Percentiles rank a stretch among this genome's conserved stretches.
Conservation (phyloP, 2,888 invertebrate species). For the Cerceris rybyensis region DNA sequence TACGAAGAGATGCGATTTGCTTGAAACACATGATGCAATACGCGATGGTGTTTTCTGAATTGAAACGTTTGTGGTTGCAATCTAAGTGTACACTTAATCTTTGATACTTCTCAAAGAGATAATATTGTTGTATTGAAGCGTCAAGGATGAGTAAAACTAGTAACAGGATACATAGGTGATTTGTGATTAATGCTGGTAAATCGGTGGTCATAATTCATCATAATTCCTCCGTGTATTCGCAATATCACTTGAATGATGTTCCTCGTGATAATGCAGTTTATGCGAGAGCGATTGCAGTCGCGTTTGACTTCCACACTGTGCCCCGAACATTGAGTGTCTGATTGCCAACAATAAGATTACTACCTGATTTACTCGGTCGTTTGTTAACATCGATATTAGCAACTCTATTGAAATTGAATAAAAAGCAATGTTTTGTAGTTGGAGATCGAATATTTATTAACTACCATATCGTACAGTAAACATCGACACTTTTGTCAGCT, state of each 20-base stretch:
- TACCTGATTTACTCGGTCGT: slow-evolving; percentile 14
- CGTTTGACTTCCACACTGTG: slow-evolving; percentile 10
- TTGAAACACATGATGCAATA: too few relatives aligned
- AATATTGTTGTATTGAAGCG: background rate
- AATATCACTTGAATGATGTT: slow-evolving; percentile 37
- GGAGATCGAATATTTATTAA: background rate
- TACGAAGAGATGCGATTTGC: too few relatives aligned
- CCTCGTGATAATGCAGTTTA: slow-evolving; percentile 26
- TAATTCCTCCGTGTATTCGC: slow-evolving; percentile 17
- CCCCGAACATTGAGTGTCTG: slow-evolving; percentile 3
- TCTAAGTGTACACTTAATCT: too few relatives aligned
- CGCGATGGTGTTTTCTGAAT: too few relatives aligned
- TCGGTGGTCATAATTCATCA: slow-evolving; percentile 35
- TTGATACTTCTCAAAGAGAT: background rate
- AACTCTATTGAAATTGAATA: slow-evolving; percentile 2
- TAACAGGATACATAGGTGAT: slow-evolving; percentile 22
- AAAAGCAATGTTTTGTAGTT: background rate
- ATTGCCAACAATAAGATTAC: slow-evolving; percentile 26
- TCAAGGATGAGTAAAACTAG: background rate
- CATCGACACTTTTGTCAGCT: too few relatives aligned
- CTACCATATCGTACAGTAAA: background rate
- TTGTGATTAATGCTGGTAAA: slow-evolving; percentile 25
- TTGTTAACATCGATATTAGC: slow-evolving; percentile 9
- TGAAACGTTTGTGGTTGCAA: background rate
- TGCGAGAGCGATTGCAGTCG: slow-evolving; percentile 19